Evolutionary conservation across 2,113 vertebrate species (phyloP).

Genomic region (Gavialis gangeticus): DNA sequence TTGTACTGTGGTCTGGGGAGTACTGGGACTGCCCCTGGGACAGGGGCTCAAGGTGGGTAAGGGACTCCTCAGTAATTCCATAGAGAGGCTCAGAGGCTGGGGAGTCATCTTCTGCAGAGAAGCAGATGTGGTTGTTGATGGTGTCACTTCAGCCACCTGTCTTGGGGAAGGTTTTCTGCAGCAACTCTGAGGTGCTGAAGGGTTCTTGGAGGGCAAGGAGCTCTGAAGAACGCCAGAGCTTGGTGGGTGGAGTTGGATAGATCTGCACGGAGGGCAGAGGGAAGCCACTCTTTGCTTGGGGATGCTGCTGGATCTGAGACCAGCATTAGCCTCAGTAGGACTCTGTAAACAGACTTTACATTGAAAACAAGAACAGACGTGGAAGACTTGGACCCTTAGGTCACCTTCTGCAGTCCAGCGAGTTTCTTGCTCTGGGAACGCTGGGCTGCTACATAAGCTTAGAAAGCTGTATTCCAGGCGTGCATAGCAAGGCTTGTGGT

Average conservation of each 20-base stretch:
- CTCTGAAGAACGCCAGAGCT: neutral
- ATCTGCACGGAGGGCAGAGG: neutral
- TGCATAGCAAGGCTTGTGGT: neutral
- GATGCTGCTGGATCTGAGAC: neutral
- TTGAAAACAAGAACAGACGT: neutral
- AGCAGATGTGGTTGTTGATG: neutral
- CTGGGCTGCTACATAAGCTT: neutral
- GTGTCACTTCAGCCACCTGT: neutral
- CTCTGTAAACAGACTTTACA: neutral
- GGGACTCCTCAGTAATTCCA: neutral
- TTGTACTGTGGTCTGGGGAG: neutral
- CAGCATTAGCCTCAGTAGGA: neutral
- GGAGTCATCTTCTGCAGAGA: neutral
- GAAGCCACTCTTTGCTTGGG: neutral
- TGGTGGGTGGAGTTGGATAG: neutral
- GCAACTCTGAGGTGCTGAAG: neutral
- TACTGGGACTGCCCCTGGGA: neutral
- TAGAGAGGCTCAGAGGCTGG: neutral
- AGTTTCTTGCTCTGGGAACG: fast-evolving
- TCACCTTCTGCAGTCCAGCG: neutral
- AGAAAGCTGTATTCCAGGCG: neutral
- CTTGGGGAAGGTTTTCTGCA: neutral
- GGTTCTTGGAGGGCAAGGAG: neutral
- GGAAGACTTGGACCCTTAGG: neutral
- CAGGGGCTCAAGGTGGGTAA: neutral